Evolutionary conservation across 53 echinoderm and acorn worm species (phyloP).

Genomic region (Crossaster papposus): DNA sequence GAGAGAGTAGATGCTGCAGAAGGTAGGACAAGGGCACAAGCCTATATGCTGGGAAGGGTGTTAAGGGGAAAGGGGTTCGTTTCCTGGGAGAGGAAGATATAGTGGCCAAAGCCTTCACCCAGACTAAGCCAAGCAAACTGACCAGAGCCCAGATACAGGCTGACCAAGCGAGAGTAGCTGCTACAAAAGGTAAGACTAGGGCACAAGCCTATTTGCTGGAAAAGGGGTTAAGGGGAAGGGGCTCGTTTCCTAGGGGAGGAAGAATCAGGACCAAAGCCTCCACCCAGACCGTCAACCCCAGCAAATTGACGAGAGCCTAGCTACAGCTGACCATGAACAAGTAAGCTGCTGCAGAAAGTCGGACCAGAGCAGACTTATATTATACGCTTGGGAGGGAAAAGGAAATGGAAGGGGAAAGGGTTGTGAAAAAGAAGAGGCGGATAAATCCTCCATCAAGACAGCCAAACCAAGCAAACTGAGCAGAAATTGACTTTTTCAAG

Average conservation of each 20-base stretch:
- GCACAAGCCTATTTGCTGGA: too few relatives aligned
- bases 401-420: too few relatives aligned
- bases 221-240: neutral
- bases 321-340: conserved; percentile 71
- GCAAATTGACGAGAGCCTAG: conserved; percentile 77
- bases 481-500: too few relatives aligned
- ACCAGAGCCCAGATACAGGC: conserved; percentile 77
- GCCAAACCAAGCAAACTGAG: too few relatives aligned
- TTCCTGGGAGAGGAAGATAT: conserved; percentile 86
- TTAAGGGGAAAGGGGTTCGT: conserved; percentile 27
- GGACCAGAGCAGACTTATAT: too few relatives aligned
- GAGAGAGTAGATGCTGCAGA: conserved; percentile 59
- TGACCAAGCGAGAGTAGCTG: conserved; percentile 58
- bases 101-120: neutral
- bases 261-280: conserved; percentile 42
- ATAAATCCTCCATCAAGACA: too few relatives aligned
- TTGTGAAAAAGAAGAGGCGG: too few relatives aligned
- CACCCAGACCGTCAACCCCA: conserved; percentile 46
- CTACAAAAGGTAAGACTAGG: conserved; percentile 29
- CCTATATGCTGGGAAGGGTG: too few relatives aligned
- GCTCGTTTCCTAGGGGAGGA: conserved; percentile 80
- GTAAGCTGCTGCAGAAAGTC: conserved; percentile 55
- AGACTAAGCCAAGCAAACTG: conserved; percentile 67
- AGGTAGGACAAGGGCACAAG: conserved; percentile 20
- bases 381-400: too few relatives aligned